These are phyloP conservation scores for Dryoscopus gambensis DNA, from an alignment of 2,113 vertebrate species.

Conservation along the genomic window DNA sequence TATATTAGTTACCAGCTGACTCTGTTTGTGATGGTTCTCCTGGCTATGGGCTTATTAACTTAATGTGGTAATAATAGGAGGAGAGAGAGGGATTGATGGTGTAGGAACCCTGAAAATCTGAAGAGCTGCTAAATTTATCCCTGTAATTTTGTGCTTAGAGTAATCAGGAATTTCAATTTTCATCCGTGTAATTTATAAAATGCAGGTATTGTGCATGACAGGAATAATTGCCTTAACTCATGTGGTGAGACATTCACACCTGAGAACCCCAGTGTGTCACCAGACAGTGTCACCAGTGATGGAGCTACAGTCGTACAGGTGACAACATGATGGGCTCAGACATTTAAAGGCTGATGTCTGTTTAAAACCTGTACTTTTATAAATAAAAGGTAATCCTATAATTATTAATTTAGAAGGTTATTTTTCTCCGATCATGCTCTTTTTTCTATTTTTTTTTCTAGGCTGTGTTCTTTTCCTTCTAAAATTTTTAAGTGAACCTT, in stretches of 20 bases:
- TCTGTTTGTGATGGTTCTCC: neutral
- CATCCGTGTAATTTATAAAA: neutral
- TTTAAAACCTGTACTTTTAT: neutral
- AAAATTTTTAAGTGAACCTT: neutral
- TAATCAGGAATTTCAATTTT: neutral
- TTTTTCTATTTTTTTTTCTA: neutral
- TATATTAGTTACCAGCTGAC: neutral
- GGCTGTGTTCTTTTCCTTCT: neutral
- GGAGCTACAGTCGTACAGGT: accelerated
- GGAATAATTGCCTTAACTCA: neutral
- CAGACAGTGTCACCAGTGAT: neutral
- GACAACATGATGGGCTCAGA: neutral
- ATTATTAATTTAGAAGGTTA: neutral
- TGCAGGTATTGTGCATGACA: neutral
- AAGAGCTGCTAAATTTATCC: neutral
- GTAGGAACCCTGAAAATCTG: neutral
- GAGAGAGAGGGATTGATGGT: neutral
- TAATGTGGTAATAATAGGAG: neutral
- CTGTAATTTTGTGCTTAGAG: neutral
- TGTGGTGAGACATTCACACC: neutral
- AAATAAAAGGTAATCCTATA: neutral
- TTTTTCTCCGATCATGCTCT: neutral
- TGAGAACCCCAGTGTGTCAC: neutral
- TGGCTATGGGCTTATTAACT: neutral
- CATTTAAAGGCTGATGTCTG: neutral